phyloP scores from a whole-genome alignment of 2,797 vertebrate genomes.

The Oreortyx pictus region DNA sequence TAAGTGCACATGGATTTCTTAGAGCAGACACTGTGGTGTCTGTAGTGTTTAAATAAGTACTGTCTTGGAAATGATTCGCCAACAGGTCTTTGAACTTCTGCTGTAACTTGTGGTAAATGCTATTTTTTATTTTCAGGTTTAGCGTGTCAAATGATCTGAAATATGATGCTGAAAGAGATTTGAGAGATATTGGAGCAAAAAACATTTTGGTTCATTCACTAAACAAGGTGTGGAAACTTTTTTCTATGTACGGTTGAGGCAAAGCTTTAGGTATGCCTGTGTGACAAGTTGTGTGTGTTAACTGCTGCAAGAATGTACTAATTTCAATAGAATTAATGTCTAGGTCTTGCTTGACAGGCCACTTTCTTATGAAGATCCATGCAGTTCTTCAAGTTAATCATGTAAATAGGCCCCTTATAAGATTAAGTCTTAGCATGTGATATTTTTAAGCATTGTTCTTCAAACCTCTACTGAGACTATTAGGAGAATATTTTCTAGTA shows the following conservation, averaged over 20 bases:
- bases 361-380: neutral
- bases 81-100: neutral
- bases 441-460: neutral
- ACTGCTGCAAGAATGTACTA: neutral
- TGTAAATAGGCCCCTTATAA: conserved; percentile 11
- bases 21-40: neutral
- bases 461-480: neutral
- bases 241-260: conserved; percentile 64
- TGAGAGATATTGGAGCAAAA: conserved; percentile 97
- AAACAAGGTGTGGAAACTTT: conserved; percentile 90
- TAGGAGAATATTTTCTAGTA: neutral
- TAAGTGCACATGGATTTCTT: conserved; percentile 75
- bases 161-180: conserved; percentile 96
- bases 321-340: conserved; percentile 26
- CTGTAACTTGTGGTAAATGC: neutral
- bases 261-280: conserved; percentile 60
- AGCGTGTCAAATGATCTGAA: conserved; percentile 99
- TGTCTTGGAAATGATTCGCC: neutral
- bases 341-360: conserved; percentile 22
- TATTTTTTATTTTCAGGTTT: conserved; percentile 84
- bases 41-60: neutral
- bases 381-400: neutral
- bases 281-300: conserved; percentile 40
- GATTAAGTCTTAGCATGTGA: neutral
- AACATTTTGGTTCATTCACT: conserved; percentile 96